These are phyloP conservation scores for Gallinago solitaria DNA, from an alignment of 2,797 vertebrate genomes.

Conservation along the genomic window DNA sequence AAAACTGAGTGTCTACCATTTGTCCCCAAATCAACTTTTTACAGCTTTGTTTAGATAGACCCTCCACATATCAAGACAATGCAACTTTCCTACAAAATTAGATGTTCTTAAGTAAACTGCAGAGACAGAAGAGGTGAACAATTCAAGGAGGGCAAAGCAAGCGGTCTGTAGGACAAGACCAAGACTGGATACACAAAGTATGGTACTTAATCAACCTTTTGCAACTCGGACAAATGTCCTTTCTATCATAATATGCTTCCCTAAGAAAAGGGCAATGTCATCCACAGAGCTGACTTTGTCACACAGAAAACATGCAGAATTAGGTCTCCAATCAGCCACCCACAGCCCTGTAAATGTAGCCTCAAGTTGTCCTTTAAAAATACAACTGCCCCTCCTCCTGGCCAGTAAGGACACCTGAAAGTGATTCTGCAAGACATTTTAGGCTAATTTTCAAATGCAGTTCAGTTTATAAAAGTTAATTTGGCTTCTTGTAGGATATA, in stretches of 20 bases:
- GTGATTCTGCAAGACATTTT: background rate
- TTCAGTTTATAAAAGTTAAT: background rate
- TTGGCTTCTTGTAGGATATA: background rate
- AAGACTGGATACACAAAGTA: background rate
- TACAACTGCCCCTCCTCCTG: constrained; percentile 51
- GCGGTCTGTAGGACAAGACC: background rate
- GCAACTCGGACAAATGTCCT: background rate
- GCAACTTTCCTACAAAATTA: background rate
- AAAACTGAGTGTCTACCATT: background rate
- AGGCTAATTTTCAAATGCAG: background rate
- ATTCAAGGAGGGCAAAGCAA: background rate
- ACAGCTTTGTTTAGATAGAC: constrained; percentile 2
- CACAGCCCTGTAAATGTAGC: background rate
- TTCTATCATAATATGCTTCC: background rate
- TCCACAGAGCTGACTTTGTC: background rate
- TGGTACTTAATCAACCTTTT: background rate
- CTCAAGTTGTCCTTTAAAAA: constrained; percentile 8
- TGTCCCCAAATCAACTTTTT: background rate
- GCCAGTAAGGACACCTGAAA: background rate
- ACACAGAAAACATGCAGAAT: background rate
- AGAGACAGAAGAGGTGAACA: background rate
- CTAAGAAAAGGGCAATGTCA: background rate
- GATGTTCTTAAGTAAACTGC: background rate
- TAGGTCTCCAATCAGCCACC: background rate
- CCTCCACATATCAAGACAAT: background rate